These are phyloP conservation scores for Sitophilus oryzae DNA, from an alignment of 1,140 invertebrate genomes.

Conservation along the genomic window DNA sequence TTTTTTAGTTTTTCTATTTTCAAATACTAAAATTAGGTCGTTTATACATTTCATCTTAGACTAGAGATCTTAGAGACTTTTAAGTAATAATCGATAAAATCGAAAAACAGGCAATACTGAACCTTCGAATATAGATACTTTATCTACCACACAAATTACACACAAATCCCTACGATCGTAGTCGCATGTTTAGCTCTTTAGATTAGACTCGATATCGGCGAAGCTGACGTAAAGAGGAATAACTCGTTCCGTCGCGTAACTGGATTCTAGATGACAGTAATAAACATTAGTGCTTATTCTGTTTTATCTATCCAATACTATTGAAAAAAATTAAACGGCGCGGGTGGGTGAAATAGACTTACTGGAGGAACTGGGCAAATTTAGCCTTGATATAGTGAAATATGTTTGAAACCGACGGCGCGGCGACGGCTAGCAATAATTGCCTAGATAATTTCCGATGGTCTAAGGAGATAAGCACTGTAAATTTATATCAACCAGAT, in stretches of 20 bases:
- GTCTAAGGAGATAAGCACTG: too few species aligned
- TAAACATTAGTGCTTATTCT: slow-evolving; percentile 9
- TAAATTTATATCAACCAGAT: too few species aligned
- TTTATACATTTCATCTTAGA: too few species aligned
- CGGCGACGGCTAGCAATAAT: not conserved
- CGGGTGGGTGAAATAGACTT: not conserved
- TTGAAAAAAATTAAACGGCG: slow-evolving; percentile 2
- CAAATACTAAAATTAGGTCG: too few species aligned
- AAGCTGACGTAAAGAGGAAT: slow-evolving; percentile 1
- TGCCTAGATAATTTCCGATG: too few species aligned
- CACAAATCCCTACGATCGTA: not conserved
- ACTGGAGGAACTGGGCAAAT: not conserved
- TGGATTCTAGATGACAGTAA: slow-evolving; percentile 9
- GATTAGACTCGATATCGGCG: not conserved
- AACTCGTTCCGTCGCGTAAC: slow-evolving; percentile 5
- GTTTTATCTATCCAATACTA: slow-evolving; percentile 1
- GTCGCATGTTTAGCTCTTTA: slow-evolving; percentile 1
- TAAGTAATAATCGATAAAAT: too few species aligned
- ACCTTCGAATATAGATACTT: too few species aligned
- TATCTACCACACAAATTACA: not conserved
- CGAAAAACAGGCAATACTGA: too few species aligned
- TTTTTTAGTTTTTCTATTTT: too few species aligned
- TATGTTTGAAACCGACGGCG: too few species aligned
- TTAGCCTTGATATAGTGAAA: not conserved
- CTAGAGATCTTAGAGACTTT: too few species aligned